Evolutionary conservation across 2,888 invertebrate genomes (phyloP).

Genomic region (Sicus ferrugineus): DNA sequence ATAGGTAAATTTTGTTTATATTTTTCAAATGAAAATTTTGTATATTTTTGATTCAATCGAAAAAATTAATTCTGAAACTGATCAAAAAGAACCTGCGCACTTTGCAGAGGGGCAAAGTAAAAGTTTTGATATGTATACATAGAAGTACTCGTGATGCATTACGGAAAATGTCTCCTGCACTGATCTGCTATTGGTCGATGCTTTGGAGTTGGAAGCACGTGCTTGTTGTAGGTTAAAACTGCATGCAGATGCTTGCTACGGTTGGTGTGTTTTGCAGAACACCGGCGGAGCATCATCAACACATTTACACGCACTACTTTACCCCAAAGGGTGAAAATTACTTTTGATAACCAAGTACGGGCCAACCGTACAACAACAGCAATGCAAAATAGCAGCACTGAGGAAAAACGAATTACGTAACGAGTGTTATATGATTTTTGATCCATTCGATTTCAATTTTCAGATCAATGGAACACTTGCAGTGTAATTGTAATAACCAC

Average conservation of each 20-base stretch:
- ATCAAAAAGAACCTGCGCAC: constrained; percentile 5
- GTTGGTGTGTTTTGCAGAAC: neutral
- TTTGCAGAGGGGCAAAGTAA: neutral
- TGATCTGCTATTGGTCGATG: constrained; percentile 7
- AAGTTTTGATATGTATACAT: neutral
- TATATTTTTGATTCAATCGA: neutral
- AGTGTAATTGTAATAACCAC: neutral
- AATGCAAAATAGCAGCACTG: constrained; percentile 5
- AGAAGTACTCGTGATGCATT: neutral
- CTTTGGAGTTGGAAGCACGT: constrained; percentile 48
- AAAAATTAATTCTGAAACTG: neutral
- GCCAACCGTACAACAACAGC: neutral
- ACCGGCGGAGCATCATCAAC: neutral
- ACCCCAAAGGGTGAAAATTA: neutral
- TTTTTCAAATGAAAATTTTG: neutral
- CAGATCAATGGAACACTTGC: neutral
- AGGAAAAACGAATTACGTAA: constrained; percentile 44
- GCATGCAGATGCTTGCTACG: constrained; percentile 30
- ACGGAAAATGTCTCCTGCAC: neutral
- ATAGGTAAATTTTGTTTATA: neutral
- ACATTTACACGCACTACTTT: neutral
- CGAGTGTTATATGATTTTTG: constrained; percentile 45
- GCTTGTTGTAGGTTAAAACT: constrained; percentile 57
- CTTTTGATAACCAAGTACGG: neutral
- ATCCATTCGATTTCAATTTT: constrained; percentile 4